Base-by-base conservation (phyloP, 1,140 invertebrate genomes). In the Delia radicum region DNA sequence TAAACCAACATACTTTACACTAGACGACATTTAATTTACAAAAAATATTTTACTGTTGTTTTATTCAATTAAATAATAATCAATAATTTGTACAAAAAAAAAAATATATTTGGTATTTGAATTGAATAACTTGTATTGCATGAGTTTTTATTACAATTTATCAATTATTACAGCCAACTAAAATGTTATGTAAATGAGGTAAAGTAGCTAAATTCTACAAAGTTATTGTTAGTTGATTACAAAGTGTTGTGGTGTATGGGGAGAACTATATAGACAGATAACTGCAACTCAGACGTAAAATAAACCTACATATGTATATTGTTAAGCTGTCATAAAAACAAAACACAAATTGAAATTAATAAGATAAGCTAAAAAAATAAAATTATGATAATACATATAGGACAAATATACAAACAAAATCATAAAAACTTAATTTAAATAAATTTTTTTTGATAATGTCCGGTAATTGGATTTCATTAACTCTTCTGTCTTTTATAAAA, bases 11-110 rank as follows among this genome's bases (percentile, higher is more conserved):
- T 33, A 37, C 65, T 69, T 69, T 69, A 33, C n/a, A 69, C 65
- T 37, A 69, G 65, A 33, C 65, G 65, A 69, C 65, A 69, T 69
- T 69, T 69, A 69, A 69, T 69, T 31, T n/a, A n/a, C n/a, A n/a
- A n/a, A 13, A 67, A 21, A 18, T 55, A 21, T 48, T n/a, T 6
- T 48, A 48, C n/a, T 48, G 5, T 55, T 55, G 18, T 21, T 21
- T 55, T 21, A 8, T 8, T 55, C 18, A 10, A 10, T 37, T 13
- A 10, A 37, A 37, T 37, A 3, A 7, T n/a, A n/a, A n/a, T n/a
- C n/a, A n/a, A n/a, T n/a, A n/a, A n/a, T n/a, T n/a, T n/a, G n/a
- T n/a, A n/a, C n/a, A n/a, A 33, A 33, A 10, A 33, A 33, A 12
- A 10, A 33, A 12, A 4, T 33, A 33, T 33, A 10, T 33, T 7